These are phyloP conservation scores for Oreonectes daqikongensis DNA, from an alignment of 2,797 vertebrate genomes.

Conservation along the genomic window DNA sequence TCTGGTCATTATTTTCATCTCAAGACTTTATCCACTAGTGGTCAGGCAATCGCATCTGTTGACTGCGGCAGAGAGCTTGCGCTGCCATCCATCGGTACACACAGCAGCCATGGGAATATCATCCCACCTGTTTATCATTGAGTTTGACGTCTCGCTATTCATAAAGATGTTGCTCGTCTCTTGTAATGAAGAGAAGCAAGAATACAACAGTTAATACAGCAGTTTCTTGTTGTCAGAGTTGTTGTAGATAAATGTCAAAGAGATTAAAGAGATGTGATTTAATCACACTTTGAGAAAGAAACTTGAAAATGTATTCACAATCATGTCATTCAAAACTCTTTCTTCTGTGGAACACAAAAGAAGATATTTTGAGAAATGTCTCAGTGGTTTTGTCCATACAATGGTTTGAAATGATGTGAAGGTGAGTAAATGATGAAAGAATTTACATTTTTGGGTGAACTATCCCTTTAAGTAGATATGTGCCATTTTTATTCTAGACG, in stretches of 20 bases:
- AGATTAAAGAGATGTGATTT: constrained; percentile 3
- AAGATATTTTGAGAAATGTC: too few relatives aligned
- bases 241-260: neutral
- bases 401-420: too few relatives aligned
- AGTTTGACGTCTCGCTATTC: constrained; percentile 30
- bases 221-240: neutral
- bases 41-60: neutral
- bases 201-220: constrained; percentile 13
- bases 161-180: constrained; percentile 1
- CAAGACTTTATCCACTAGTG: neutral
- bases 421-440: too few relatives aligned
- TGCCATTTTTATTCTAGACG: too few relatives aligned
- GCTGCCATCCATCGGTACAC: neutral
- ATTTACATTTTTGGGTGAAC: too few relatives aligned
- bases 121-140: constrained; percentile 27
- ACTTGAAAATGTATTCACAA: too few relatives aligned
- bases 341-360: too few relatives aligned
- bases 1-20: constrained; percentile 31
- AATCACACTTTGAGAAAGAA: neutral
- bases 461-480: too few relatives aligned
- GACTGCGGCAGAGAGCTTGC: neutral
- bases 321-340: too few relatives aligned
- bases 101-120: constrained; percentile 5
- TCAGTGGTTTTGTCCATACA: too few relatives aligned
- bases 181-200: constrained; percentile 9